These are phyloP conservation scores for Dicrostonyx torquatus DNA, from an alignment of 2,797 vertebrate species.

Conservation along the genomic window DNA sequence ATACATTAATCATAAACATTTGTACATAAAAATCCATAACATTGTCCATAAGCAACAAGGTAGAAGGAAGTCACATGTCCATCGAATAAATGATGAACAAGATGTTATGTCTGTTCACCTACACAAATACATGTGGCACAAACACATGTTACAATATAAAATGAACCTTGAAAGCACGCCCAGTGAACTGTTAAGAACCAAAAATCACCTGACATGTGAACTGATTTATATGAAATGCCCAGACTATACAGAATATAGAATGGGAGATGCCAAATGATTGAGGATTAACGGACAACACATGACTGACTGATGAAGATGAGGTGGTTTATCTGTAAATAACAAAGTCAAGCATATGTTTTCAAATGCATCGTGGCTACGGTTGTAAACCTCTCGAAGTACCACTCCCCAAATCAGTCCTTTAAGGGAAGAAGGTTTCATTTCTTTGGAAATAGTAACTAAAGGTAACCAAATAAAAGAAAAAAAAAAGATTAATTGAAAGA, in stretches of 20 bases:
- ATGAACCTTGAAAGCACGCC: neutral
- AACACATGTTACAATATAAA: neutral
- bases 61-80: neutral
- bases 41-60: neutral
- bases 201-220: neutral
- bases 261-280: neutral
- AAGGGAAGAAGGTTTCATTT: neutral
- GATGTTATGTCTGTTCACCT: neutral
- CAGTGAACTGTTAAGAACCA: neutral
- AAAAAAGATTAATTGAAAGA: neutral
- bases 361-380: neutral
- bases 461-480: neutral
- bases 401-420: neutral
- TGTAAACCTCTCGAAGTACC: neutral
- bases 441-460: slow-evolving; percentile 13
- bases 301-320: neutral
- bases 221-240: neutral
- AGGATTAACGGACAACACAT: neutral
- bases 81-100: neutral
- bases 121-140: neutral
- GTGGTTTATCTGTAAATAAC: neutral
- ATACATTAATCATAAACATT: neutral
- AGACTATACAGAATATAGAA: neutral
- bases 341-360: neutral
- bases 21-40: neutral